Conservation (phyloP, 1,140 invertebrate species). For the Schlechtendalia chinensis region DNA sequence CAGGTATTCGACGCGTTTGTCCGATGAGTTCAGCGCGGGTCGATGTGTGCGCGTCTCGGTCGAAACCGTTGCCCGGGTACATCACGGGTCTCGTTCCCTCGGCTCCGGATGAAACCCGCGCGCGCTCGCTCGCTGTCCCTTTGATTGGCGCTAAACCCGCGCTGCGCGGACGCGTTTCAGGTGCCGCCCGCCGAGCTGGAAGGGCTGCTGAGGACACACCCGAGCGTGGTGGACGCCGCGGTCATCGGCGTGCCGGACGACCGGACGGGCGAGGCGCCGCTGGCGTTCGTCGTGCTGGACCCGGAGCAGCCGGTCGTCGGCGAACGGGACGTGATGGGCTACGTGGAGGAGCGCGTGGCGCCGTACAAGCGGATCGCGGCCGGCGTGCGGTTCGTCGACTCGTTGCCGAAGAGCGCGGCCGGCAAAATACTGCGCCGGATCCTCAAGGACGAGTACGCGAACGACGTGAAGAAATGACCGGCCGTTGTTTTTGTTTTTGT, state of each 20-base stretch:
- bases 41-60: too few species aligned
- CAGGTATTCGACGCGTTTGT: too few species aligned
- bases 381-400: constrained; percentile 66
- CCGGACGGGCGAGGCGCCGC: constrained; percentile 65
- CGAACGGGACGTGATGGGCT: constrained; percentile 59
- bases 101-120: too few species aligned
- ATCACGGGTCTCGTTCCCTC: too few species aligned
- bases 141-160: too few species aligned
- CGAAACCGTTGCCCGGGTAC: too few species aligned
- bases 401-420: constrained; percentile 71
- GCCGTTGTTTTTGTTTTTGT: neutral
- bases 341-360: constrained; percentile 60
- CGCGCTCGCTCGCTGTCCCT: too few species aligned
- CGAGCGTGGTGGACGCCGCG: constrained; percentile 67
- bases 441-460: constrained; percentile 57
- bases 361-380: constrained; percentile 67
- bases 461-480: neutral
- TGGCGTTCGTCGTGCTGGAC: constrained; percentile 64
- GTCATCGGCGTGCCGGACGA: constrained; percentile 70
- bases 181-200: constrained; percentile 71
- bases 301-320: constrained; percentile 56
- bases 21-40: too few species aligned
- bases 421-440: constrained; percentile 73
- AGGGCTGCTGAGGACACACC: constrained; percentile 66
- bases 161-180: constrained; percentile 53